These are phyloP conservation scores for Crocuta crocuta DNA, from an alignment of 2,113 vertebrate species.

Conservation along the genomic window DNA sequence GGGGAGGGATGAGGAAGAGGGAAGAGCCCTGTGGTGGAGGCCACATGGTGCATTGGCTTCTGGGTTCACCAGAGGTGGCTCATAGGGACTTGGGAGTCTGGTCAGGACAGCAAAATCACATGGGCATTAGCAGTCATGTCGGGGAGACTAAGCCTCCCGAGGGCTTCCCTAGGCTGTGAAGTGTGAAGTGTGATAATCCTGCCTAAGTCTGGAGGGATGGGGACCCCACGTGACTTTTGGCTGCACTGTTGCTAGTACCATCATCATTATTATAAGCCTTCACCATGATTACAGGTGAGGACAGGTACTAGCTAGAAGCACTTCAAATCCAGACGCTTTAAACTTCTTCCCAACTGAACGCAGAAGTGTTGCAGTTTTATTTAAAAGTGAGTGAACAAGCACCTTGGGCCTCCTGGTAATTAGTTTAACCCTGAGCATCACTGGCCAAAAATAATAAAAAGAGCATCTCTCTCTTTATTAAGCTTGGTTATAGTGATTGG, in stretches of 20 bases:
- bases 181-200: background rate
- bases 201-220: background rate
- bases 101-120: accelerated
- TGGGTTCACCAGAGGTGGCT: background rate
- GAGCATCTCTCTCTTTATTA: conserved; percentile 70
- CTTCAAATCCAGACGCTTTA: background rate
- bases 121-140: accelerated
- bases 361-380: background rate
- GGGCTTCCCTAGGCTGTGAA: background rate
- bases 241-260: accelerated
- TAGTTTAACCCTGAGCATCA: conserved; percentile 51
- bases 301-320: background rate
- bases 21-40: accelerated
- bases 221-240: background rate
- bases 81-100: accelerated
- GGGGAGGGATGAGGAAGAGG: too few species aligned
- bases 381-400: background rate
- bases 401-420: conserved; percentile 57
- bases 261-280: background rate
- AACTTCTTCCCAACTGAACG: background rate
- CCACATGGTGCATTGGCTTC: accelerated
- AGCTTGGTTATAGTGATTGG: background rate
- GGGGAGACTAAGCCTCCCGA: background rate
- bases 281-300: background rate
- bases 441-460: conserved; percentile 63